Percentiles rank a stretch among this genome's conserved stretches.
Conservation (phyloP, 53 echinoderm and acorn worm genomes). For the Apostichopus leukothele region DNA sequence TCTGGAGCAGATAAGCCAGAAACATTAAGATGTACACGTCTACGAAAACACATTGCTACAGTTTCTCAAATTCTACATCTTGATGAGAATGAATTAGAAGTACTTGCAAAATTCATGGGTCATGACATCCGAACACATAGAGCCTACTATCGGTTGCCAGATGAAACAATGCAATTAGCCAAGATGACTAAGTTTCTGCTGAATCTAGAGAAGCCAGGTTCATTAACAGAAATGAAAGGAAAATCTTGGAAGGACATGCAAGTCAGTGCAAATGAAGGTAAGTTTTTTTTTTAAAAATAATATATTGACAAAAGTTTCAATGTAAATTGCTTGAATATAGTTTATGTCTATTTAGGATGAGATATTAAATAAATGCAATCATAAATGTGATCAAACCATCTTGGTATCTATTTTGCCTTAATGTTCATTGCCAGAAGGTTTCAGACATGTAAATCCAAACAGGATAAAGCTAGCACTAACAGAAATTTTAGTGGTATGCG, state of each 20-base stretch:
- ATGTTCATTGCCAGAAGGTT: too few species aligned
- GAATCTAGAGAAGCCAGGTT: conserved; percentile 5
- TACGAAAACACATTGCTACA: conserved; percentile 63
- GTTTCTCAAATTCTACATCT: conserved; percentile 69
- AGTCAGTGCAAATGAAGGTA: neutral
- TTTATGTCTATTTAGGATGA: too few species aligned
- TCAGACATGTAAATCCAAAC: too few species aligned
- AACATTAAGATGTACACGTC: conserved; percentile 55
- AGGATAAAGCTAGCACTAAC: too few species aligned
- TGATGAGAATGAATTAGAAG: conserved; percentile 65
- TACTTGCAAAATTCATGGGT: conserved; percentile 67
- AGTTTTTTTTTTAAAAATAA: neutral
- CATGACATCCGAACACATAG: conserved; percentile 68
- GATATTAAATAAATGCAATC: too few species aligned
- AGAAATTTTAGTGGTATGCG: too few species aligned
- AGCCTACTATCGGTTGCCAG: conserved; percentile 67
- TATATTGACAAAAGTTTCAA: too few species aligned
- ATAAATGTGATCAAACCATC: too few species aligned
- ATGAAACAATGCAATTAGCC: conserved; percentile 68
- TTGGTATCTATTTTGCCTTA: too few species aligned
- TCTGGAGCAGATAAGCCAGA: conserved; percentile 63
- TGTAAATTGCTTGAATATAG: too few species aligned
- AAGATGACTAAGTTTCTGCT: conserved; percentile 48
- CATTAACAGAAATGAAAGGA: neutral
- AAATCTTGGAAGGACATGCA: conserved; percentile 24